Base-by-base conservation (phyloP, 1,140 invertebrate species). In the Lepidurus packardi region DNA sequence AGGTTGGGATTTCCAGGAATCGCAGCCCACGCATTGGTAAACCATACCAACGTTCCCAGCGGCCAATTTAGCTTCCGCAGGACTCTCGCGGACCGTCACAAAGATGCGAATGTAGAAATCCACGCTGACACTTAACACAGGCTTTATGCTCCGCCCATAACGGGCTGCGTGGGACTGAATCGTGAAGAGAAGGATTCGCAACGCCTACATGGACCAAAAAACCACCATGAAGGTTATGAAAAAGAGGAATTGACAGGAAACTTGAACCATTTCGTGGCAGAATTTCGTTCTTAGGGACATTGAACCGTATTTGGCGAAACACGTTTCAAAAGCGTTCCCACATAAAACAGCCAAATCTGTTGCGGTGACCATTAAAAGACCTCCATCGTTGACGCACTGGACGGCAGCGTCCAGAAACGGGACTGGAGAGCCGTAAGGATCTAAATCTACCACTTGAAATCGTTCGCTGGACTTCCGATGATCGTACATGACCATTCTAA, bases 81-180 rank as follows among this genome's bases (percentile, higher is more conserved):
- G 92, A 74, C 95, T 91, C 0, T 90, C 89, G 77, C 89, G 90
- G 3, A 99, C 86, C 82, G 90, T 89, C 1, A 99, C 94, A 87
- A 99, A 98, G 7, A 99, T 90, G 80, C 98, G 87, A 41, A 99
- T 91, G 85, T 99, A 99, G 86, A 99, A 99, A 86, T 99, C 98
- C 5, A 92, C 94, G 78, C 96, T 98, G 75, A 99, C 84, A 34
- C 93, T 96, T 1, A 99, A 82, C 7, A 99, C 81, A 0, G 98
- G 98, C 76, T 91, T 89, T 81, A 98, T 98, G 83, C 97, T 98
- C 73, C 94, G 89, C 24, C 94, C 93, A 85, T 99, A 97, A 47
- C 94, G 88, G 83, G 93, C 96, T 1, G 98, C 98, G 83, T 96
- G 93, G 0, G 90, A 88, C 81, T 98, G 94, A 81, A 99, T 93